phyloP scores from a whole-genome alignment of 2,113 vertebrate genomes.

The Myxocyprinus asiaticus region DNA sequence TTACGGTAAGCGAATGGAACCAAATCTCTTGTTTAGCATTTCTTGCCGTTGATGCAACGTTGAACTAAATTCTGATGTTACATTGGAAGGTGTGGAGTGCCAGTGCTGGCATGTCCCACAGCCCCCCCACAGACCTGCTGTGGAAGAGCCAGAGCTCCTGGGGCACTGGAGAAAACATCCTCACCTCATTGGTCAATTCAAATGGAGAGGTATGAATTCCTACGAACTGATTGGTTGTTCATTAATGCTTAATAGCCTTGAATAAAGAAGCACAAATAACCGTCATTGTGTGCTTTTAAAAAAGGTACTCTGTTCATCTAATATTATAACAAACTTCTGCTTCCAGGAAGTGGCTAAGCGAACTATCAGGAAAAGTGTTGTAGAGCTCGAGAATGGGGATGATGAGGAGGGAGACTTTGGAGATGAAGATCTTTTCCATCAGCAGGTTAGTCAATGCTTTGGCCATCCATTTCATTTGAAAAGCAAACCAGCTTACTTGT shows the following conservation, averaged over 20 bases:
- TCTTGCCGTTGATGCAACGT: not conserved
- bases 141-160: slow-evolving; percentile 94
- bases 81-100: slow-evolving; percentile 88
- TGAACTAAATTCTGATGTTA: not conserved
- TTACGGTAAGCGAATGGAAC: slow-evolving; percentile 79
- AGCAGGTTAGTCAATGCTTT: slow-evolving; percentile 72
- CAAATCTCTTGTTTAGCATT: not conserved
- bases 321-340: not conserved
- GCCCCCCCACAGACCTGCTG: slow-evolving; percentile 87
- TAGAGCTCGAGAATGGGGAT: slow-evolving; percentile 69
- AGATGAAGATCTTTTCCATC: slow-evolving; percentile 86
- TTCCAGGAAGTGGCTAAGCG: slow-evolving; percentile 89
- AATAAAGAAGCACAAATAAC: too few relatives aligned
- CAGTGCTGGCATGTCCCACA: slow-evolving; percentile 85
- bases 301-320: not conserved
- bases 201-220: slow-evolving; percentile 84
- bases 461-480: not conserved
- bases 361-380: slow-evolving; percentile 75
- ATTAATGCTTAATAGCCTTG: too few relatives aligned
- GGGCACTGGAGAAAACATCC: slow-evolving; percentile 81
- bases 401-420: slow-evolving; percentile 87
- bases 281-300: too few relatives aligned
- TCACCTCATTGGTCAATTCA: slow-evolving; percentile 80
- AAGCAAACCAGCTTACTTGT: too few relatives aligned
- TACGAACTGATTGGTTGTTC: too few relatives aligned